Conservation (phyloP, 2,888 invertebrate genomes). For the Leucophenga maculata region DNA sequence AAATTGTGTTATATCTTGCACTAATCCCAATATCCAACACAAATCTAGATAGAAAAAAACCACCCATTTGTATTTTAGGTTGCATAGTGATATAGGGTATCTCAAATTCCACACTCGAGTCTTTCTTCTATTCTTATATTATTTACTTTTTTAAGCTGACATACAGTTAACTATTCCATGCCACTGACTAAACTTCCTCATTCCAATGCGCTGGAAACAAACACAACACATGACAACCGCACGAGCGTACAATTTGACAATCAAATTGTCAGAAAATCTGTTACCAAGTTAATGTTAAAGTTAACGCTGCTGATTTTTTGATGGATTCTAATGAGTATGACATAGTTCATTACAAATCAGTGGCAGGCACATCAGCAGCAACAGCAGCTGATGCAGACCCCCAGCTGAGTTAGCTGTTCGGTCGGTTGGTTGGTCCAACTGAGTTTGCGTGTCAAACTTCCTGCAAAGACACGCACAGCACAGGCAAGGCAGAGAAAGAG, state of each 20-base stretch:
- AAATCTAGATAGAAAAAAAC: too few relatives aligned
- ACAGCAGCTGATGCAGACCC: neutral
- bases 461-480: neutral
- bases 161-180: too few relatives aligned
- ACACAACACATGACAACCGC: neutral
- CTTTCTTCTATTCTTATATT: too few relatives aligned
- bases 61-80: too few relatives aligned
- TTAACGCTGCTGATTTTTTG: slow-evolving; percentile 8
- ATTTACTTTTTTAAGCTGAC: too few relatives aligned
- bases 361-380: neutral
- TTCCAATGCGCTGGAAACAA: neutral
- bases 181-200: too few relatives aligned
- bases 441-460: neutral
- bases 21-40: too few relatives aligned
- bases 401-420: neutral
- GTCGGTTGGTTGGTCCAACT: too few relatives aligned
- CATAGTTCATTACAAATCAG: neutral
- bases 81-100: too few relatives aligned
- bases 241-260: neutral
- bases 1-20: too few relatives aligned
- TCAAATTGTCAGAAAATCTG: slow-evolving; percentile 10
- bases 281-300: neutral
- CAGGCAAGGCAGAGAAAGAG: neutral
- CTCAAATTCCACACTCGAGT: too few relatives aligned
- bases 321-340: slow-evolving; percentile 1